Conservation (phyloP, 1,140 invertebrate species). For the Polypedilum pembai region DNA sequence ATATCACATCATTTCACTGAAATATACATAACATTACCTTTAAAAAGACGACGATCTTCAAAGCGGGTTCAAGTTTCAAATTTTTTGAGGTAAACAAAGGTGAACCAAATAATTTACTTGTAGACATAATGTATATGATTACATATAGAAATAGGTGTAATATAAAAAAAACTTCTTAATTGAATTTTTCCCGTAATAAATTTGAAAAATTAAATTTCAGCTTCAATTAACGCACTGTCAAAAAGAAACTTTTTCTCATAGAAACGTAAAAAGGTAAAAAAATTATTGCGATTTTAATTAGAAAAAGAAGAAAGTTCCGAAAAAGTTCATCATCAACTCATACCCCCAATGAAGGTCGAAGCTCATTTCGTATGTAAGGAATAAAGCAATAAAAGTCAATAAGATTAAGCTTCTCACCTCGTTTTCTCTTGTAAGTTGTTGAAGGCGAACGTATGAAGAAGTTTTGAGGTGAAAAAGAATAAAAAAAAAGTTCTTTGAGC, state of each 20-base stretch:
- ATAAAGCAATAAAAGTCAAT: conserved; percentile 13
- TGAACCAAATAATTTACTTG: neutral
- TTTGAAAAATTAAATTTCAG: too few species aligned
- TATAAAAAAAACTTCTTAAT: too few species aligned
- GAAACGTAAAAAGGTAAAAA: neutral
- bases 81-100: neutral
- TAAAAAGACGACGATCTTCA: neutral
- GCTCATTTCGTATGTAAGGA: neutral
- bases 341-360: too few species aligned
- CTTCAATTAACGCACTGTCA: too few species aligned
- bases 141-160: too few species aligned
- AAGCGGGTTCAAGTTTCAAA: too few species aligned
- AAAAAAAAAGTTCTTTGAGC: neutral
- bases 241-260: too few species aligned
- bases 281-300: conserved; percentile 7
- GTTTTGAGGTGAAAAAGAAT: neutral
- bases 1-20: neutral
- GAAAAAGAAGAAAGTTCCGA: neutral
- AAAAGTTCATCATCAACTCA: neutral
- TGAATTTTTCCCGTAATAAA: too few species aligned
- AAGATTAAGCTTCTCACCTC: neutral
- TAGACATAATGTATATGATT: too few species aligned
- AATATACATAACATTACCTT: conserved; percentile 4
- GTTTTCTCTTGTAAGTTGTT: neutral
- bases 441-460: neutral